These are phyloP conservation scores for Craniophora ligustri DNA, from an alignment of 2,888 invertebrate species.

Conservation along the genomic window DNA sequence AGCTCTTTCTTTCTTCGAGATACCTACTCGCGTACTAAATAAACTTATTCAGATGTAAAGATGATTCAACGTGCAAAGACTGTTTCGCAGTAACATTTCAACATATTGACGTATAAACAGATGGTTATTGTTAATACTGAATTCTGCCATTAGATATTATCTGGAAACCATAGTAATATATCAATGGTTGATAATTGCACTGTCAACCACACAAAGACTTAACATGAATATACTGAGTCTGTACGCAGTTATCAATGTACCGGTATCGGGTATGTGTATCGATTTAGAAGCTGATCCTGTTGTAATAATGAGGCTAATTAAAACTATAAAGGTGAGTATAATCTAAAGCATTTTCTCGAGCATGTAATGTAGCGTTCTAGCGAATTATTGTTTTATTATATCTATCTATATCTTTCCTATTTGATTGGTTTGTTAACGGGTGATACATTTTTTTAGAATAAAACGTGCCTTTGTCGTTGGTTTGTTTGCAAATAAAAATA, in stretches of 20 bases:
- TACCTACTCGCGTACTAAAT: too few relatives aligned
- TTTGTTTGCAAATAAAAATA: too few relatives aligned
- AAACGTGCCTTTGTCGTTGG: too few relatives aligned
- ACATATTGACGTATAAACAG: slow-evolving; percentile 24
- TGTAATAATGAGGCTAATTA: slow-evolving; percentile 1
- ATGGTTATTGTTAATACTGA: slow-evolving; percentile 29
- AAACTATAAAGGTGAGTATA: too few relatives aligned
- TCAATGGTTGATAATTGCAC: slow-evolving; percentile 63
- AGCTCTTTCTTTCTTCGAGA: too few relatives aligned
- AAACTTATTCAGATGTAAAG: too few relatives aligned
- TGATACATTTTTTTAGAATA: too few relatives aligned
- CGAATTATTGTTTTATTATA: too few relatives aligned
- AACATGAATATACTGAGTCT: slow-evolving; percentile 58
- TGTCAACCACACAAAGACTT: slow-evolving; percentile 63
- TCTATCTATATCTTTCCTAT: too few relatives aligned
- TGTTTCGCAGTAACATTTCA: slow-evolving; percentile 6
- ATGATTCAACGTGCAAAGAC: not conserved
- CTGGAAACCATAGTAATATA: slow-evolving; percentile 51
- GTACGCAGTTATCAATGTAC: slow-evolving; percentile 51
- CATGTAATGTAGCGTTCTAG: too few relatives aligned
- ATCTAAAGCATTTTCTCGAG: too few relatives aligned
- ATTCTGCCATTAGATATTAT: slow-evolving; percentile 49
- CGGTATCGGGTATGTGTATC: slow-evolving; percentile 22
- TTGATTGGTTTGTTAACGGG: too few relatives aligned
- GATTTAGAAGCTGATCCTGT: not conserved